Evolutionary conservation across 2,113 vertebrate genomes (phyloP).

Genomic region (Nesoenas mayeri): DNA sequence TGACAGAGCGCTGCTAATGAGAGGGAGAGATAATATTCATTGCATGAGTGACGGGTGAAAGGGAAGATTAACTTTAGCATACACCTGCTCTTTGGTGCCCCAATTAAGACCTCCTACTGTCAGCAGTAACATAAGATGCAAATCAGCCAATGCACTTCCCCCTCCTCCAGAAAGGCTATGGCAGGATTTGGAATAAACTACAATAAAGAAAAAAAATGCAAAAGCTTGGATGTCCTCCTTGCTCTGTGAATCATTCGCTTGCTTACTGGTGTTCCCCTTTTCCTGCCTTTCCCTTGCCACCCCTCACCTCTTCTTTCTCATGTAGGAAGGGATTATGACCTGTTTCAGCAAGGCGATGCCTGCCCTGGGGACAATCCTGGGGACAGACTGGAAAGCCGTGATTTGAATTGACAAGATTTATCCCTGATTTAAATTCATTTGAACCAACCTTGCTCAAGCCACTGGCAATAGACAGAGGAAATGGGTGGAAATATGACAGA

Average conservation of each 20-base stretch:
- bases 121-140: constrained; percentile 68
- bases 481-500: not conserved
- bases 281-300: not conserved
- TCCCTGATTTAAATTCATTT: constrained; percentile 25
- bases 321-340: not conserved
- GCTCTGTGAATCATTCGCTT: not conserved
- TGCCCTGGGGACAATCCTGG: not conserved
- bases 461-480: not conserved
- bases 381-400: not conserved
- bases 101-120: constrained; percentile 77
- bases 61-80: constrained; percentile 65
- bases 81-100: constrained; percentile 77
- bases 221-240: constrained; percentile 9
- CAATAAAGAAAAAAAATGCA: constrained; percentile 25
- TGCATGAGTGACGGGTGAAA: constrained; percentile 78
- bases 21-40: constrained; percentile 65
- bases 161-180: not conserved
- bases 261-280: not conserved
- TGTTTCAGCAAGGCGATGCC: not conserved
- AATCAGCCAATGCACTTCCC: constrained; percentile 40
- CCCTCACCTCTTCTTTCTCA: not conserved
- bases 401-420: constrained; percentile 1
- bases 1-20: constrained; percentile 80
- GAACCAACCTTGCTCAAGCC: not conserved
- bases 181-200: constrained; percentile 27